A percentile compares a stretch with the other conserved stretches of the same genome.
These are phyloP conservation scores for Cataglyphis cursor DNA, from an alignment of 2,888 invertebrate genomes.

Conservation along the genomic window DNA sequence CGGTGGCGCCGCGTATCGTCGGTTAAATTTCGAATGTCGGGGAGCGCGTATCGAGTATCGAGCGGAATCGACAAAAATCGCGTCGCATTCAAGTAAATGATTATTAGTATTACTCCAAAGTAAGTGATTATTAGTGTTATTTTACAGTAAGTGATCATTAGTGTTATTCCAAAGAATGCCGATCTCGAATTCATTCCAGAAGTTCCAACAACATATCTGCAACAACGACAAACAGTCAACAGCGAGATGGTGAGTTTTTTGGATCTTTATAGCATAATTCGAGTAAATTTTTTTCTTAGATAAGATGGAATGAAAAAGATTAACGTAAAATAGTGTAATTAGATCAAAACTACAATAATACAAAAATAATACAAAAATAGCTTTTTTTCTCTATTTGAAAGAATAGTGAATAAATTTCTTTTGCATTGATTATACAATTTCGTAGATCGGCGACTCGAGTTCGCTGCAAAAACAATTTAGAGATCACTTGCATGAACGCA, in stretches of 20 bases:
- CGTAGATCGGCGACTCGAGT: neutral
- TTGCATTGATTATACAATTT: neutral
- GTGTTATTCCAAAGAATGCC: neutral
- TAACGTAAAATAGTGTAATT: neutral
- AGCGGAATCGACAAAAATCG: neutral
- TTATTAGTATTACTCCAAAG: neutral
- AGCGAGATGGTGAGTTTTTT: conserved; percentile 7
- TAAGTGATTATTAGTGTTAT: neutral
- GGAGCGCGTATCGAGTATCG: neutral
- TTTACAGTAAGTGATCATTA: neutral
- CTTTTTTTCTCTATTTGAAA: neutral
- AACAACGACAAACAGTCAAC: too few species aligned
- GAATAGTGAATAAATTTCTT: neutral
- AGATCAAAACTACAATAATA: neutral
- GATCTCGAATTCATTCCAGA: too few species aligned
- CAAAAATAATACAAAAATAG: neutral
- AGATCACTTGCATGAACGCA: neutral
- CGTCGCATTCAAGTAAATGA: neutral
- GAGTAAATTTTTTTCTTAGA: neutral
- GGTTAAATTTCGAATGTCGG: neutral
- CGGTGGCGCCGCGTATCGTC: neutral
- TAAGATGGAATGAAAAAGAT: neutral
- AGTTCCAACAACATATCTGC: neutral
- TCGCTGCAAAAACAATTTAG: neutral
- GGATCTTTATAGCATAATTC: neutral